Evolutionary conservation across 2,797 vertebrate genomes (phyloP).

Genomic region (Sebastes baramenuke): DNA sequence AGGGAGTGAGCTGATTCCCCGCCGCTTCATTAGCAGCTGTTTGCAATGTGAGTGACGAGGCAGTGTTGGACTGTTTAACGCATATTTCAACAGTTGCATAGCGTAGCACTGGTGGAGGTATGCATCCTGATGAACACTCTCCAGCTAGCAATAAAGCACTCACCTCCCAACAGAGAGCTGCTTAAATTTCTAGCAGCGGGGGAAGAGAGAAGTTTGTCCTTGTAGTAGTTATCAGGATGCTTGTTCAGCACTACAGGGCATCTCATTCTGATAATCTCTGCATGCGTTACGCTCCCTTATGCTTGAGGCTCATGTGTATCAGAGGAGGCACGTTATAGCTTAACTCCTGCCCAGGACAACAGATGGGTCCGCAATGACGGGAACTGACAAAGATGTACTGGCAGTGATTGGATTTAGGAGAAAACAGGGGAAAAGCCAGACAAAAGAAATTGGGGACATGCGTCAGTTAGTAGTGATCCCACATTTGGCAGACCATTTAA

Average conservation of each 20-base stretch:
- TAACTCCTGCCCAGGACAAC: neutral
- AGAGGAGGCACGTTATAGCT: neutral
- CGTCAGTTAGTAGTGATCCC: constrained; percentile 15
- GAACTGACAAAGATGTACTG: neutral
- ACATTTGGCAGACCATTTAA: constrained; percentile 35
- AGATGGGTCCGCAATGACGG: neutral
- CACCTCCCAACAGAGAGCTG: neutral
- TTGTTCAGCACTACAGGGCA: neutral
- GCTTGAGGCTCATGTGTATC: neutral
- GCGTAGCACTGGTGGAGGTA: neutral
- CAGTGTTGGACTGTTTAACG: neutral
- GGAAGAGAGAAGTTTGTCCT: neutral
- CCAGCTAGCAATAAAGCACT: neutral
- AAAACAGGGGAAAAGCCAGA: neutral
- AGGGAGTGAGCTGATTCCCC: neutral
- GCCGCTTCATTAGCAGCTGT: neutral
- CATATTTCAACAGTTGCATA: neutral
- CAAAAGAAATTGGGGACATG: neutral
- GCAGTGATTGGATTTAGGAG: neutral
- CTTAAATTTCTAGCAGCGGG: neutral
- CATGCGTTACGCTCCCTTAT: neutral
- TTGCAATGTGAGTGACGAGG: neutral
- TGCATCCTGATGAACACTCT: neutral
- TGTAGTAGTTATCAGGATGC: neutral
- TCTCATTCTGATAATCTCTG: neutral